Evolutionary conservation across 2,113 vertebrate species (phyloP).

Genomic region (Gymnarchus niloticus): DNA sequence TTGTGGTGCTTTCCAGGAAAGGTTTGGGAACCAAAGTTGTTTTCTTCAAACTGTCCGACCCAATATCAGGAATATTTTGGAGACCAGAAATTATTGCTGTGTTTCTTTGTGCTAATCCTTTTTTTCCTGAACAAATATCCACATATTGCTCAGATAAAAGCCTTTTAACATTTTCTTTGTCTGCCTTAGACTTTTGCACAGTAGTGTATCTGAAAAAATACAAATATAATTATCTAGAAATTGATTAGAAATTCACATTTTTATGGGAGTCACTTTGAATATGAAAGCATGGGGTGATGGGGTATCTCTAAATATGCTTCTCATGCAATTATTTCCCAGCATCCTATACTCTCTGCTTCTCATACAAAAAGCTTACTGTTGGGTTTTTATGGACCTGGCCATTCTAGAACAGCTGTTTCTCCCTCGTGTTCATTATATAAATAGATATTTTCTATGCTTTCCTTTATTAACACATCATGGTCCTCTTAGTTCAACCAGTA

Average conservation of each 20-base stretch:
- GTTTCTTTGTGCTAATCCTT: too few relatives aligned
- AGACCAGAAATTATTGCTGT: too few relatives aligned
- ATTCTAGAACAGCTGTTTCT: neutral
- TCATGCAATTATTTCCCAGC: neutral
- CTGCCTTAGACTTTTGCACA: too few relatives aligned
- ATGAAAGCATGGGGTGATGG: neutral
- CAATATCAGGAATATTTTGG: too few relatives aligned
- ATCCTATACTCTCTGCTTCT: neutral
- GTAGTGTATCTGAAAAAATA: neutral
- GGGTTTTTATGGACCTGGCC: neutral
- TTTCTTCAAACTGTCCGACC: too few relatives aligned
- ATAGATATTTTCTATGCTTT: neutral
- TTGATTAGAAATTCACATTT: neutral
- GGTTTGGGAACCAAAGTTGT: too few relatives aligned
- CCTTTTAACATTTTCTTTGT: too few relatives aligned
- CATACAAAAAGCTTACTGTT: neutral
- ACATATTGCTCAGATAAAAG: too few relatives aligned
- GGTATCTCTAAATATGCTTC: neutral
- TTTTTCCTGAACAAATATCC: too few relatives aligned
- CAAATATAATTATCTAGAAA: neutral
- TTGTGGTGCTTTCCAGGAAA: too few relatives aligned
- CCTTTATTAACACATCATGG: neutral
- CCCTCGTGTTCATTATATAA: neutral
- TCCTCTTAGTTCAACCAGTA: neutral
- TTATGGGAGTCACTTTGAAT: neutral